Evolutionary conservation across 2,797 vertebrate genomes (phyloP).

Genomic region (Enteromius radiatus): DNA sequence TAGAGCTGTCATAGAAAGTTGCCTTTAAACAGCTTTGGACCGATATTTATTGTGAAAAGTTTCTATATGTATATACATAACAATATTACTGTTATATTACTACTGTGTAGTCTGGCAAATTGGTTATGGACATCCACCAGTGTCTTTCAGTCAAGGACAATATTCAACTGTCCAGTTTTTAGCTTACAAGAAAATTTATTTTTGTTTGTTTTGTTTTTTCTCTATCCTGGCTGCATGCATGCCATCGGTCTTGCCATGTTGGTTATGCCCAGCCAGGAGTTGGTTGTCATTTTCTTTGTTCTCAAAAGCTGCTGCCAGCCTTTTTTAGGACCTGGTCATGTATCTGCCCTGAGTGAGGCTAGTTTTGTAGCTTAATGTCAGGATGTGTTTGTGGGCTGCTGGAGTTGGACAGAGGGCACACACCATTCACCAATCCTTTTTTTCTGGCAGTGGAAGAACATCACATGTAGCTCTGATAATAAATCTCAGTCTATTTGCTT

Average conservation of each 20-base stretch:
- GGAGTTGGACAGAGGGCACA: conserved; percentile 12
- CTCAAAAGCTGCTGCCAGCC: conserved; percentile 8
- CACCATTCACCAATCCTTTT: neutral
- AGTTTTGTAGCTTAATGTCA: conserved; percentile 17
- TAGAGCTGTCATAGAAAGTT: neutral
- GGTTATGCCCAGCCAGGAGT: neutral
- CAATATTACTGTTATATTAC: too few relatives aligned
- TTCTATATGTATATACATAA: too few relatives aligned
- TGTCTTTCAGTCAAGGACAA: neutral
- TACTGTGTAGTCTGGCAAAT: neutral
- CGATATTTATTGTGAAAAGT: neutral
- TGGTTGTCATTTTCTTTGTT: conserved; percentile 2
- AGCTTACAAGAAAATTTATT: neutral
- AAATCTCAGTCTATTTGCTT: neutral
- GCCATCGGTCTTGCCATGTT: neutral
- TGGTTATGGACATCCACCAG: neutral
- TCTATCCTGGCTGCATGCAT: neutral
- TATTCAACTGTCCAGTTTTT: neutral
- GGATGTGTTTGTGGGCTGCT: neutral
- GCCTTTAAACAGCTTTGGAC: neutral
- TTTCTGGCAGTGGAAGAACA: neutral
- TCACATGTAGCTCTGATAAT: conserved; percentile 10
- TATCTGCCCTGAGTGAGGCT: conserved; percentile 2
- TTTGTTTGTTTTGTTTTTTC: neutral
- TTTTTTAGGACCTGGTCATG: conserved; percentile 19